These are phyloP conservation scores for Unio pictorum DNA, from an alignment of 2,888 invertebrate species.

Conservation along the genomic window DNA sequence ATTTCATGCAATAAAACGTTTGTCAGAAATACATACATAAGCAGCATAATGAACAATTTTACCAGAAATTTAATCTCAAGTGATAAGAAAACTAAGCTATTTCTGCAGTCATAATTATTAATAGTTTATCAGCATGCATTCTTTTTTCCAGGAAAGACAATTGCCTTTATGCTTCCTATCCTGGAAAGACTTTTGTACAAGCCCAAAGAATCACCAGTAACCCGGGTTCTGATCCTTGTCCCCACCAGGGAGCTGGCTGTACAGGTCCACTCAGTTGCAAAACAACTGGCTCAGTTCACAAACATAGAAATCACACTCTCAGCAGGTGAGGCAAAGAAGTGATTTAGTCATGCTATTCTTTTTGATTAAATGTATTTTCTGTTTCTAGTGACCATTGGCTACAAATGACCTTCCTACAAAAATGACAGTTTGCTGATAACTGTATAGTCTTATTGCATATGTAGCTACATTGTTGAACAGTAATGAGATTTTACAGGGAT, in stretches of 20 bases:
- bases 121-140: not conserved
- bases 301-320: conserved; percentile 70
- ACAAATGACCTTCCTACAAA: too few relatives aligned
- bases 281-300: conserved; percentile 91
- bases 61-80: too few relatives aligned
- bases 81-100: not conserved
- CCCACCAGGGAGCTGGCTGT: conserved; percentile 98
- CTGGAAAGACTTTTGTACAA: conserved; percentile 92
- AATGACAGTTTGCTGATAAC: too few relatives aligned
- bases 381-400: too few relatives aligned
- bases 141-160: conserved; percentile 89
- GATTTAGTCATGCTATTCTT: too few relatives aligned
- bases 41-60: too few relatives aligned
- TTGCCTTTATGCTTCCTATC: conserved; percentile 98
- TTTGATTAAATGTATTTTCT: too few relatives aligned
- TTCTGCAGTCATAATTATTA: not conserved
- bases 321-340: conserved; percentile 56
- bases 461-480: too few relatives aligned
- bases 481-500: too few relatives aligned
- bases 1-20: too few relatives aligned
- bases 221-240: conserved; percentile 91
- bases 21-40: too few relatives aligned
- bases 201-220: conserved; percentile 79
- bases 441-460: too few relatives aligned
- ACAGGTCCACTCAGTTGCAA: conserved; percentile 95